A percentile compares a stretch with the other conserved stretches of the same genome.
phyloP scores from a whole-genome alignment of 2,797 vertebrate species.

The Acestrorhynchus altus region DNA sequence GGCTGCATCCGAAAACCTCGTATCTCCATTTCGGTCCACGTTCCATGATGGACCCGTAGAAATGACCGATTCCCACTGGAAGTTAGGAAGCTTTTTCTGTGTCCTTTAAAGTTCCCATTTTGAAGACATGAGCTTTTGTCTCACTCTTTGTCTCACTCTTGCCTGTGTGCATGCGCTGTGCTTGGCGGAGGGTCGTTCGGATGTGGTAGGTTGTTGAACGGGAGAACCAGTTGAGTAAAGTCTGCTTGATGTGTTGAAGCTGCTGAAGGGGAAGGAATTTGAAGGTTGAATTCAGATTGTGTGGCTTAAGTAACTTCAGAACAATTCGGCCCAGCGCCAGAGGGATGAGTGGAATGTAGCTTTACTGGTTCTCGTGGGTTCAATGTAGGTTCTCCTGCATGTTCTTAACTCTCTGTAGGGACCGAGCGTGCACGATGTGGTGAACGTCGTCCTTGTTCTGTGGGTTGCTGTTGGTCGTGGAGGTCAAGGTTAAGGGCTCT shows the following conservation, averaged over 20 bases:
- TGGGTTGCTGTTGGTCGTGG: background rate
- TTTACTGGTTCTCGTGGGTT: background rate
- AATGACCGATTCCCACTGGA: no score
- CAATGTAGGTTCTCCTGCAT: background rate
- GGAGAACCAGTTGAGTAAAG: conserved; percentile 46
- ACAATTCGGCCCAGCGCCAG: background rate
- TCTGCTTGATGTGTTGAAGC: background rate
- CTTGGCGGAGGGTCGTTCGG: background rate
- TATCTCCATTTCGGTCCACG: no score
- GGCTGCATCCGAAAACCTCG: no score
- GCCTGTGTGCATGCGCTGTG: background rate
- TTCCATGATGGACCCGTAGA: no score
- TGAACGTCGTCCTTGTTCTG: background rate
- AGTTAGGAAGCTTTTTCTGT: no score
- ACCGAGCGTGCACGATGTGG: background rate
- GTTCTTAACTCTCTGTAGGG: background rate
- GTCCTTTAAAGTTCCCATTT: no score
- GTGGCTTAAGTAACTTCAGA: background rate
- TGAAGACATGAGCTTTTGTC: no score
- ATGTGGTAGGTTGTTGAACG: conserved; percentile 30
- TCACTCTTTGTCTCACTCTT: background rate
- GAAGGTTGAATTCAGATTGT: background rate
- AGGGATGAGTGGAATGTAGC: background rate
- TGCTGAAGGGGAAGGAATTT: background rate
- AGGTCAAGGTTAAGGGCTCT: background rate